Evolutionary conservation across 2,113 vertebrate genomes (phyloP).

Genomic region (Thinocorus orbignyianus): DNA sequence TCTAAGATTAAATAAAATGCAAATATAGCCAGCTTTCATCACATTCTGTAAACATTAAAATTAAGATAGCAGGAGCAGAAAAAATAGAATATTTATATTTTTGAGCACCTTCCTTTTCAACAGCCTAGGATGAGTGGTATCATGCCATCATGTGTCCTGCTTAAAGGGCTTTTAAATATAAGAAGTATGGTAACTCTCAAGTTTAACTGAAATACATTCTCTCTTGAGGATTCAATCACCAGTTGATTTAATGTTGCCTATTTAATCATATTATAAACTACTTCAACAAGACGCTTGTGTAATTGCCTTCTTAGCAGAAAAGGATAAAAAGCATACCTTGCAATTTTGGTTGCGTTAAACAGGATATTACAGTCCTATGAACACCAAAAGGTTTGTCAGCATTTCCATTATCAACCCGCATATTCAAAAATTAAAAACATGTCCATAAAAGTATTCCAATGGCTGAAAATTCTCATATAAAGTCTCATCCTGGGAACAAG

Average conservation of each 20-base stretch:
- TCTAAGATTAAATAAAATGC: constrained; percentile 55
- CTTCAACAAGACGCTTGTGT: constrained; percentile 44
- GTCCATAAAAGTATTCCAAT: constrained; percentile 11
- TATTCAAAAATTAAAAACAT: constrained; percentile 39
- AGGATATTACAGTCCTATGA: constrained; percentile 47
- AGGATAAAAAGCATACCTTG: constrained; percentile 73
- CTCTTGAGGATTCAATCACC: constrained; percentile 60
- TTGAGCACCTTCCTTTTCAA: constrained; percentile 25
- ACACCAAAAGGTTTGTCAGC: constrained; percentile 58
- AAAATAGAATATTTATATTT: constrained; percentile 20
- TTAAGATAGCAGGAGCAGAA: constrained; percentile 1
- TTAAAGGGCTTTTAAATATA: constrained; percentile 49
- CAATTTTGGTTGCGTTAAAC: constrained; percentile 58
- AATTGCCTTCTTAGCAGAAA: constrained; percentile 71
- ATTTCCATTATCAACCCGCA: constrained; percentile 43
- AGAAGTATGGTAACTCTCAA: constrained; percentile 17
- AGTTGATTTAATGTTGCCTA: constrained; percentile 70
- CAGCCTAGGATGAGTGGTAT: background rate
- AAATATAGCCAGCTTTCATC: constrained; percentile 45
- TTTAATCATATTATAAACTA: constrained; percentile 74
- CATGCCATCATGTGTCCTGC: background rate
- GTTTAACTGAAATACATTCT: constrained; percentile 26
- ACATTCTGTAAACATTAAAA: constrained; percentile 60
- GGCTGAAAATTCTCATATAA: constrained; percentile 21
- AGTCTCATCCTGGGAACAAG: background rate